Base-by-base conservation (phyloP, 2,888 invertebrate genomes). In the Cerastis leucographa region DNA sequence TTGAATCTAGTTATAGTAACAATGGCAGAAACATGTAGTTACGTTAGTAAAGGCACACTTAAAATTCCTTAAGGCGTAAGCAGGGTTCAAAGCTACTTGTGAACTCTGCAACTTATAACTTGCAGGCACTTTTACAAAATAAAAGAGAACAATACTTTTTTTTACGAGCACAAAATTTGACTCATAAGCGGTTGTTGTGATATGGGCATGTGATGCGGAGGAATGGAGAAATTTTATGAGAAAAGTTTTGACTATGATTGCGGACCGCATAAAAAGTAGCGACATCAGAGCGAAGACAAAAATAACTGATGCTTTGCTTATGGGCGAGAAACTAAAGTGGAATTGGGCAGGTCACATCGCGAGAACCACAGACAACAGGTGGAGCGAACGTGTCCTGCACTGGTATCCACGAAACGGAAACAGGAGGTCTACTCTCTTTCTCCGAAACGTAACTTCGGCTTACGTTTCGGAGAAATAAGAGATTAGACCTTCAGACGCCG, bases 21-120 rank as follows among this genome's bases (percentile, higher is more conserved):
- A 78, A 85, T 81, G 29, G 74, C 51, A 35, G n/a, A 40, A 73
- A 69, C 35, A 44, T n/a, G 35, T 46, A n/a, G 5, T 56, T 29
- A 51, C 9, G n/a, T 67, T n/a, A 11, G 35, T 73, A 64, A 69
- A 61, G 40, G 12, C 4, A 40, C 64, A 51, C 71, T 66, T 71
- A 62, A 65, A 49, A 66, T 51, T 71, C 49, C 8, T 17, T 29
- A 19, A 5, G 5, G 14, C 12, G 22, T 56, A 56, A 40, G n/a
- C 62, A 42, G 46, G n/a, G 22, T 49, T 29, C 54, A 35, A 29
- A 49, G 46, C 46, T 61, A 17, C n/a, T 54, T 44, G n/a, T 42
- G 19, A 19, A 29, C 17, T 62, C 44, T n/a, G 19, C 5, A 51
- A 54, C 1, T 44, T 40, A 12, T 8, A 14, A 56, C 7, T 4